Percentiles rank a stretch among this genome's conserved stretches.
Evolutionary conservation across 2,797 vertebrate genomes (phyloP).

Genomic region (Gambelia wislizenii): DNA sequence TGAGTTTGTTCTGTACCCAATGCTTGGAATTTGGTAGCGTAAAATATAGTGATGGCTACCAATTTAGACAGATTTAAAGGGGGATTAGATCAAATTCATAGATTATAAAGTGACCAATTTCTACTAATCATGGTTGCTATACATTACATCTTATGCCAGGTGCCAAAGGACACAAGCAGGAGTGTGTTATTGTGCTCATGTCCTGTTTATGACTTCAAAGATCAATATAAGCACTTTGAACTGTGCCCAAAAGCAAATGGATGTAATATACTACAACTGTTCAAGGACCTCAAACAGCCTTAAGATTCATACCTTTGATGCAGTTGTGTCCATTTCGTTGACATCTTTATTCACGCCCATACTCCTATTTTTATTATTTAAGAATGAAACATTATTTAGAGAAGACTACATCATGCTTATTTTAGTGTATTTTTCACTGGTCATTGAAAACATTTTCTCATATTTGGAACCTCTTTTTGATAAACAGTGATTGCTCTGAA

Average conservation of each 20-base stretch:
- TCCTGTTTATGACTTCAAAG: background rate
- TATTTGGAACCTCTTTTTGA: background rate
- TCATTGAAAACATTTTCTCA: constrained; percentile 1
- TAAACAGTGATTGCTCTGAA: background rate
- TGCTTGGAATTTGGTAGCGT: background rate
- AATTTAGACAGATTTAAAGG: no score
- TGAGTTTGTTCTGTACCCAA: background rate
- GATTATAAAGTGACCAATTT: no score
- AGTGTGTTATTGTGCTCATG: no score
- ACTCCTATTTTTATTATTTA: constrained; percentile 19
- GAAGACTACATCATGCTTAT: constrained; percentile 15
- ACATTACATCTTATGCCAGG: no score
- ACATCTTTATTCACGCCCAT: constrained; percentile 42
- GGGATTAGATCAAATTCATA: no score
- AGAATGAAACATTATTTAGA: constrained; percentile 51
- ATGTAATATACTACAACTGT: background rate
- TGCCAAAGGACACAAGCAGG: no score
- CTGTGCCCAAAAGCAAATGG: background rate
- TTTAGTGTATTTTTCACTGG: background rate
- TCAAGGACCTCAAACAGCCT: background rate
- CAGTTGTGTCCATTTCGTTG: constrained; percentile 15
- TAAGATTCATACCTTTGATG: constrained; percentile 61
- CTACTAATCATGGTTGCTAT: no score
- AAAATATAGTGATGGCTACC: background rate
- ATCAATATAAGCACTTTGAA: background rate